A percentile compares a stretch with the other conserved stretches of the same genome.
These are phyloP conservation scores for Geophilus truncorum DNA, from an alignment of 2,888 invertebrate species.

Conservation along the genomic window DNA sequence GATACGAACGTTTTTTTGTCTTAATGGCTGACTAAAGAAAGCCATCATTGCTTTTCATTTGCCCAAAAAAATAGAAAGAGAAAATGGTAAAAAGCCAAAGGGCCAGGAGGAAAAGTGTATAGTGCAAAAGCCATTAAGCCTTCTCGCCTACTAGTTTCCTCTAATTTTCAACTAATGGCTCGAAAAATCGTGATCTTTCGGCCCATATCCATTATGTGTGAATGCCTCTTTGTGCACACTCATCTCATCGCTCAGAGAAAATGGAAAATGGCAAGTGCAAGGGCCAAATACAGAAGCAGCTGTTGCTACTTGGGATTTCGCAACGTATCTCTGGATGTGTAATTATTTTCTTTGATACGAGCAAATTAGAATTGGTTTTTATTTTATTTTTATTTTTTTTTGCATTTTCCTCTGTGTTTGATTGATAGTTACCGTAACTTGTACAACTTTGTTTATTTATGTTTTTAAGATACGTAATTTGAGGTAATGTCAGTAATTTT, in stretches of 20 bases:
- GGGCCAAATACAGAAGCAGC: not conserved
- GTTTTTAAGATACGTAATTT: no score
- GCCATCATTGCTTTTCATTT: not conserved
- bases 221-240: constrained; percentile 1
- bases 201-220: constrained; percentile 16
- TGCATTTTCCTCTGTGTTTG: not conserved
- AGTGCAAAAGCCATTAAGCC: not conserved
- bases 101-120: not conserved
- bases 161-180: not conserved
- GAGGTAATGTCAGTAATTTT: not conserved
- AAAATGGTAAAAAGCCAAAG: not conserved
- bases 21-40: not conserved
- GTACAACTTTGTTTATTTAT: not conserved
- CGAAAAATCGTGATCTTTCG: constrained; percentile 10
- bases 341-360: not conserved
- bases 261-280: not conserved
- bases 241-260: not conserved
- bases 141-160: not conserved
- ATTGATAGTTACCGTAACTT: not conserved
- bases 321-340: not conserved
- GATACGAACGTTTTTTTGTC: not conserved
- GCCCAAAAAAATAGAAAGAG: not conserved
- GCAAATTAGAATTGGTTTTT: not conserved
- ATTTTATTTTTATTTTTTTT: not conserved
- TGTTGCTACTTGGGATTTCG: not conserved